Evolutionary conservation across 1,140 invertebrate genomes (phyloP), one percentile per base, ranked within the genome.

Genomic region (Metaphire vulgaris): DNA sequence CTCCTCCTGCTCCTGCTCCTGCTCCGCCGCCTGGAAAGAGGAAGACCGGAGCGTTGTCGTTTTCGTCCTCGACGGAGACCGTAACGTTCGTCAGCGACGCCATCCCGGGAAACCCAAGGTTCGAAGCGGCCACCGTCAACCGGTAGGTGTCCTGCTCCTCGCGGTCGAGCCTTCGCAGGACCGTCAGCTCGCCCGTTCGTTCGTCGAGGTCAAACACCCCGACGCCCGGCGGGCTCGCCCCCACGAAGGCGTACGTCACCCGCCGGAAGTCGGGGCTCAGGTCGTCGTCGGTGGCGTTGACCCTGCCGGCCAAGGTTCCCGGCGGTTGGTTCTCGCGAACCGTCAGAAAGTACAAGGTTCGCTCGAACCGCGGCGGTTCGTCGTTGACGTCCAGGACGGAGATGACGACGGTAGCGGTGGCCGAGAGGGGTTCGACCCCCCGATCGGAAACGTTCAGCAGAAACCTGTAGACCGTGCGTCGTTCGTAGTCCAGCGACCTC

Each of bases 11-110:
- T n/a, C n/a, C n/a, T n/a, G n/a, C n/a, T n/a, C n/a, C n/a, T n/a
- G n/a, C n/a, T 0, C 80, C 79, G 69, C 78, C 76, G 41, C 74
- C 78, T 0, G 83, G 82, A 70, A 82, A 81, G 56, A 78, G 77
- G 72, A 85, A 80, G 2, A 80, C 67, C n/a, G 85, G 85, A 2
- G 72, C 69, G 75, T 86, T 83, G 78, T 86, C 85, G 77, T 85
- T 85, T 26, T 81, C 77, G 74, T 86, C 85, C 26, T 78, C 64
- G 1, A 85, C 80, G 12, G 74, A 78, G 1, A 84, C 78, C 0
- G 77, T 83, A 12, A 84, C 83, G 72, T 79, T 72, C 26, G 70
- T 64, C 12, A 29, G 31, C 16, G 41, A 77, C 28, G 29, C 31
- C n/a, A 72, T 26, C 12, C n/a, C 34, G 21, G 75, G 30, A 6